Percentiles rank a stretch among this genome's conserved stretches.
Evolutionary conservation across 2,797 vertebrate genomes (phyloP).

Genomic region (Lemur catta): DNA sequence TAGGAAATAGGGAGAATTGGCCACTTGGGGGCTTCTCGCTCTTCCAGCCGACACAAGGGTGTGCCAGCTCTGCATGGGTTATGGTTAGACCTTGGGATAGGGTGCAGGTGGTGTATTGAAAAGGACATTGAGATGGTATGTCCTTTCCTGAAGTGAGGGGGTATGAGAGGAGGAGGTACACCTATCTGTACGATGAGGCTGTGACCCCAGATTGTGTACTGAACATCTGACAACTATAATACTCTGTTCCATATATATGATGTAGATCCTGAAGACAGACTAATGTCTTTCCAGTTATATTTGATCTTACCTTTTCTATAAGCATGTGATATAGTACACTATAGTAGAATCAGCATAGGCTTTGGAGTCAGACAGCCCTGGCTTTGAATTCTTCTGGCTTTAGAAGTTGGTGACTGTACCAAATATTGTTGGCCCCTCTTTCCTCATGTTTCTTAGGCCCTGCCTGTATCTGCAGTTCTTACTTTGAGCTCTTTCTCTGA

Average conservation of each 20-base stretch:
- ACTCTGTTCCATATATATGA: background rate
- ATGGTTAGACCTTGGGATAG: fast-evolving
- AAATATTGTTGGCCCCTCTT: background rate
- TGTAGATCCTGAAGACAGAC: background rate
- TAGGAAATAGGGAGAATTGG: background rate
- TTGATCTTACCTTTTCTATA: background rate
- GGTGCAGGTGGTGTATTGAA: background rate
- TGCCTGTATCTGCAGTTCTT: background rate
- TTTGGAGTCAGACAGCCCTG: background rate
- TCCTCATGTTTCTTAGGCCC: background rate
- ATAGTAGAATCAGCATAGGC: background rate
- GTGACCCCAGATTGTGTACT: background rate
- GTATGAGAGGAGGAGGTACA: background rate
- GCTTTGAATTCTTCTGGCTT: background rate
- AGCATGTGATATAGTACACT: background rate
- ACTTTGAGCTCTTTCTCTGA: background rate
- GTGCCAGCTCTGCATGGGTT: background rate
- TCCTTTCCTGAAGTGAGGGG: background rate
- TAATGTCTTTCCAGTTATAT: background rate
- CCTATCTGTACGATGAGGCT: background rate
- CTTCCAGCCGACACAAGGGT: background rate
- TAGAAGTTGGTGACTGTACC: background rate
- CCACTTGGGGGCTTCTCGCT: background rate
- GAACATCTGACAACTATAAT: background rate
- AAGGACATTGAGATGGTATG: background rate